Conservation (phyloP, 2,113 vertebrate species). For the Monarcha castaneiventris region DNA sequence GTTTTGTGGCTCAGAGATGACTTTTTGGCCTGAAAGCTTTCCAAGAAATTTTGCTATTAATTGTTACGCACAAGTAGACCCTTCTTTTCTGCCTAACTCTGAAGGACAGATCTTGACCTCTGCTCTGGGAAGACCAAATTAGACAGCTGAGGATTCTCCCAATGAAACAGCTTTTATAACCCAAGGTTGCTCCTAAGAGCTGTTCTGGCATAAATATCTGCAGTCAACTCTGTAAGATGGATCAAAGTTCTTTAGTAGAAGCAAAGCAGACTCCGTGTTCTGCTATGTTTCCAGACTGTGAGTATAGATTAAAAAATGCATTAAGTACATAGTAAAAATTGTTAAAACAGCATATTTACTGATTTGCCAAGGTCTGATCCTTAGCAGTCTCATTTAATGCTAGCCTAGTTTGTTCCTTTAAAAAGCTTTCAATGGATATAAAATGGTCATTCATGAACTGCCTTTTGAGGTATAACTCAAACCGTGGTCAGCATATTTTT, state of each 20-base stretch:
- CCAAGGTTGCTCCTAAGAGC: not conserved
- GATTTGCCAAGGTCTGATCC: not conserved
- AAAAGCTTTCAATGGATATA: not conserved
- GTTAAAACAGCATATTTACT: not conserved
- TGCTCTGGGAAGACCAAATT: not conserved
- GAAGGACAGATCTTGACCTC: conserved; percentile 22
- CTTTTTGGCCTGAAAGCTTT: not conserved
- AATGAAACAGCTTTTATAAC: not conserved
- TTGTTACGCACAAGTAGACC: not conserved
- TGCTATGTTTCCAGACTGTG: not conserved
- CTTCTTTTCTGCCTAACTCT: not conserved
- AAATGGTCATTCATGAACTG: not conserved
- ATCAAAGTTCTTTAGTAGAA: not conserved
- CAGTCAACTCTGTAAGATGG: not conserved
- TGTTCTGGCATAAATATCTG: not conserved
- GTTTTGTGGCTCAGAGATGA: not conserved
- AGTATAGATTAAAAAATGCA: not conserved
- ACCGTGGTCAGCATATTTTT: not conserved
- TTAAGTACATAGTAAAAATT: not conserved
- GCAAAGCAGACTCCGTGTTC: not conserved
- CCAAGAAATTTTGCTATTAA: not conserved
- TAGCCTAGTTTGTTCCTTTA: not conserved
- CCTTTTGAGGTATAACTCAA: not conserved
- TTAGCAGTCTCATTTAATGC: not conserved
- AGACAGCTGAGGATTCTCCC: not conserved